Percentiles rank a stretch among this genome's conserved stretches.
These are phyloP conservation scores for Drosophila falleni DNA, from an alignment of 2,888 invertebrate species.

Conservation along the genomic window DNA sequence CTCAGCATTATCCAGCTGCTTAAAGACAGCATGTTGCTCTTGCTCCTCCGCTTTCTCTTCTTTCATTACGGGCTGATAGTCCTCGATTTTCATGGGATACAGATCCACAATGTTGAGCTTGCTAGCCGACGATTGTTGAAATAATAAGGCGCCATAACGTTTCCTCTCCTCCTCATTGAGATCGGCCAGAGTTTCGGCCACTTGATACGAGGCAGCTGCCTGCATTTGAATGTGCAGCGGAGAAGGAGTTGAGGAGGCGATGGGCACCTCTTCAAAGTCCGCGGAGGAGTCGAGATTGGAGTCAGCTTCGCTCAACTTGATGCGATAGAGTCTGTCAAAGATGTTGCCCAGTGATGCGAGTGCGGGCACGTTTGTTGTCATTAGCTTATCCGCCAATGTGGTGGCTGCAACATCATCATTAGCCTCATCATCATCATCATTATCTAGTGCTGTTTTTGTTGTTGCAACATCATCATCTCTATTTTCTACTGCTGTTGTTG, in stretches of 20 bases:
- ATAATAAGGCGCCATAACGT: constrained; percentile 57
- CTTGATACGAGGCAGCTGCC: constrained; percentile 74
- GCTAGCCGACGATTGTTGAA: constrained; percentile 68
- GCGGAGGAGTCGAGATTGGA: constrained; percentile 6
- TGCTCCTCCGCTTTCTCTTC: constrained; percentile 74
- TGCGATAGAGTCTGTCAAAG: constrained; percentile 82
- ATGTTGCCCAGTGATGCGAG: constrained; percentile 56
- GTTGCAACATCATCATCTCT: background rate
- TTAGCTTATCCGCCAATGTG: constrained; percentile 31
- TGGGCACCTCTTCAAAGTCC: constrained; percentile 8
- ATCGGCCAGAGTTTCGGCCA: constrained; percentile 70
- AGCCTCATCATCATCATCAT: no score
- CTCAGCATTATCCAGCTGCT: constrained; percentile 48
- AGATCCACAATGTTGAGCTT: constrained; percentile 84
- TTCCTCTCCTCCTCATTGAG: constrained; percentile 64
- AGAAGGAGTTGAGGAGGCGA: constrained; percentile 16
- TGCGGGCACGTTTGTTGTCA: constrained; percentile 57
- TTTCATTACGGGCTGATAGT: constrained; percentile 69
- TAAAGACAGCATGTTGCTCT: constrained; percentile 59
- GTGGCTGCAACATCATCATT: constrained; percentile 7
- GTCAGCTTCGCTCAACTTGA: constrained; percentile 75
- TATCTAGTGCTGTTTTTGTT: constrained; percentile 4
- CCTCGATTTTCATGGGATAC: constrained; percentile 83
- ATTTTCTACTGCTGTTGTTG: constrained; percentile 1
- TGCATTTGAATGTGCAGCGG: constrained; percentile 72